Base-by-base conservation (phyloP, 1,140 invertebrate species). In the Scylla paramamosain region DNA sequence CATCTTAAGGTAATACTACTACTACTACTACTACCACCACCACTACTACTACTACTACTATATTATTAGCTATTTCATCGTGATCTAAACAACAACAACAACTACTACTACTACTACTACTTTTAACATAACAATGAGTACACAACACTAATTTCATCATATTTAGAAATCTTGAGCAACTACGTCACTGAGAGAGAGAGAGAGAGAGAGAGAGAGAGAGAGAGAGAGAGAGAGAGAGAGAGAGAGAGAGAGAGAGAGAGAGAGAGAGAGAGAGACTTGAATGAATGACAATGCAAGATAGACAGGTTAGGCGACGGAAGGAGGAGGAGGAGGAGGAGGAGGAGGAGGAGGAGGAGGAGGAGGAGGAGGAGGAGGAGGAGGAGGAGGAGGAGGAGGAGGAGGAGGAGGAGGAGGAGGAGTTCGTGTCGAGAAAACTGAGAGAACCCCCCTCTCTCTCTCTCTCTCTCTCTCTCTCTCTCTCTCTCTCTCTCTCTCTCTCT, bases 171-270 rank as follows among this genome's bases (percentile, higher is more conserved):
- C 14, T 52, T 52, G 14, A 52, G 48, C 48, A 52, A 7, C 6
- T 52, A 52, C 48, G 87, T 32, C 87, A 88, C n/a, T 16, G 29
- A 29, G 87, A 39, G 29, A 88, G 87, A 88, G 28, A 12, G 28
- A 28, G 45, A 86, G 25, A 52, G 83, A 93, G 93, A 89, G 87
- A 94, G 87, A 88, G 87, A 94, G 87, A 88, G 93, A 88, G 87
- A 67, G 87, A 90, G 87, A 88, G 87, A 94, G 86, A 88, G 87
- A 77, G 93, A 90, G 52, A 94, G 93, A 89, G 84, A 89, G 87
- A 89, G 86, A 89, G 52, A 82, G 87, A 89, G 93, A 94, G 52
- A 89, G 93, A 94, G 86, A 89, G 93, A 91, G 93, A 94, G 86
- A 83, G 93, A 90, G 93, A 91, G 87, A 94, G 88, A 91, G 59